These are phyloP conservation scores for Abscondita cerata DNA, from an alignment of 2,888 invertebrate species.

Conservation along the genomic window DNA sequence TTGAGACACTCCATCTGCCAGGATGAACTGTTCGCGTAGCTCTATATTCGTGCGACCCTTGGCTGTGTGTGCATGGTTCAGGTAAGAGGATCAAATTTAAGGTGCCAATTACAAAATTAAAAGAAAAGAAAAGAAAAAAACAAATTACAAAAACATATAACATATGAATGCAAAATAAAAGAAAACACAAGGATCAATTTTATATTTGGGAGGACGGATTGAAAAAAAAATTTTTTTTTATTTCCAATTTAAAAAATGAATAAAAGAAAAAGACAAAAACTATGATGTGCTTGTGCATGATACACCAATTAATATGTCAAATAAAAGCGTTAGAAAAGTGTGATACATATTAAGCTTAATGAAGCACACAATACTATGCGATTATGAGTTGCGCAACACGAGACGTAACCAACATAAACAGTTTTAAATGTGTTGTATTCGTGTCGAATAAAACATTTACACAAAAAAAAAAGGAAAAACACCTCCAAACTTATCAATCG, in stretches of 20 bases:
- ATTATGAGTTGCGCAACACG: too few relatives aligned
- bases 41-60: slow-evolving; percentile 99
- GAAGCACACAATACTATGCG: too few relatives aligned
- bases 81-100: slow-evolving; percentile 33
- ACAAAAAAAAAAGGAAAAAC: slow-evolving; percentile 3
- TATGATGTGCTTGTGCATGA: too few relatives aligned
- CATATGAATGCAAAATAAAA: slow-evolving; percentile 9
- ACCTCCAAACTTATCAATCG: background rate
- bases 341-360: too few relatives aligned
- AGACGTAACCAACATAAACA: too few relatives aligned
- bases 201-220: slow-evolving; percentile 4
- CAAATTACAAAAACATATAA: slow-evolving; percentile 28
- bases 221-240: background rate
- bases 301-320: too few relatives aligned
- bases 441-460: background rate
- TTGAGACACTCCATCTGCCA: slow-evolving; percentile 98
- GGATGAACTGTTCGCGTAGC: slow-evolving; percentile 97
- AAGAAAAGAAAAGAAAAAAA: slow-evolving; percentile 24
- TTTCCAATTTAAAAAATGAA: background rate
- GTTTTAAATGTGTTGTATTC: too few relatives aligned
- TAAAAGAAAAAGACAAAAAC: slow-evolving; percentile 7
- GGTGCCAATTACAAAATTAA: slow-evolving; percentile 33
- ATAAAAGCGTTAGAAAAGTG: too few relatives aligned
- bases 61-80: slow-evolving; percentile 66
- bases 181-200: slow-evolving; percentile 7